Evolutionary conservation across 1,140 invertebrate genomes (phyloP).

Genomic region (Megalopta genalis): DNA sequence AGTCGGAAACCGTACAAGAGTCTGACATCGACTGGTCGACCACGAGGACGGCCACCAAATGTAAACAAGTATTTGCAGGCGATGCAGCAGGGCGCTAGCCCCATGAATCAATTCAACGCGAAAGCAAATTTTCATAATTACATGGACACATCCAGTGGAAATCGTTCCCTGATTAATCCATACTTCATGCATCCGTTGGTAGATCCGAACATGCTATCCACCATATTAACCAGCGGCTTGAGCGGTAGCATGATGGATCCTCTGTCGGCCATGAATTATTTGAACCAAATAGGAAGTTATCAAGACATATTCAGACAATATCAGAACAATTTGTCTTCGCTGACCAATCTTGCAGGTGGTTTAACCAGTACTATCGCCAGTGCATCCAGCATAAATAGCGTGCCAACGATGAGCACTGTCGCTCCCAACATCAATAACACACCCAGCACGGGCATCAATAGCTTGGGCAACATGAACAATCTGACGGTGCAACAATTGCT

Average conservation of each 20-base stretch:
- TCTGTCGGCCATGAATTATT: conserved; percentile 70
- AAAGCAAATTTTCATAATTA: conserved; percentile 70
- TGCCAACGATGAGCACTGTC: conserved; percentile 61
- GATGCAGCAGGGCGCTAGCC: conserved; percentile 58
- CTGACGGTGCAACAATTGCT: conserved; percentile 68
- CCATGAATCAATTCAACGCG: conserved; percentile 70
- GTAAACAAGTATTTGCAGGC: conserved; percentile 72
- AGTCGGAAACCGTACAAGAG: conserved; percentile 58
- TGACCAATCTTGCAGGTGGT: conserved; percentile 64
- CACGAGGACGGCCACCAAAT: conserved; percentile 75
- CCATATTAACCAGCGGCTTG: conserved; percentile 70
- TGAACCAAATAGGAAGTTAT: conserved; percentile 73
- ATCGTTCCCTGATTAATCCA: conserved; percentile 71
- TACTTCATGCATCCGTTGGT: conserved; percentile 73
- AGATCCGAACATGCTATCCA: conserved; percentile 72
- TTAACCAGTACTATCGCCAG: conserved; percentile 54
- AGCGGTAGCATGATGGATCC: conserved; percentile 71
- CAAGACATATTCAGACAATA: conserved; percentile 75
- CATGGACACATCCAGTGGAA: conserved; percentile 64
- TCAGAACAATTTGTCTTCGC: conserved; percentile 69
- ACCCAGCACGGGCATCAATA: conserved; percentile 36
- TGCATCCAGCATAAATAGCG: conserved; percentile 52
- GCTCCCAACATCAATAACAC: conserved; percentile 39
- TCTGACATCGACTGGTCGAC: conserved; percentile 65
- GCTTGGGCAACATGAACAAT: conserved; percentile 56